Conservation (phyloP, 2,797 vertebrate species). For the Coregonus suidteri region DNA sequence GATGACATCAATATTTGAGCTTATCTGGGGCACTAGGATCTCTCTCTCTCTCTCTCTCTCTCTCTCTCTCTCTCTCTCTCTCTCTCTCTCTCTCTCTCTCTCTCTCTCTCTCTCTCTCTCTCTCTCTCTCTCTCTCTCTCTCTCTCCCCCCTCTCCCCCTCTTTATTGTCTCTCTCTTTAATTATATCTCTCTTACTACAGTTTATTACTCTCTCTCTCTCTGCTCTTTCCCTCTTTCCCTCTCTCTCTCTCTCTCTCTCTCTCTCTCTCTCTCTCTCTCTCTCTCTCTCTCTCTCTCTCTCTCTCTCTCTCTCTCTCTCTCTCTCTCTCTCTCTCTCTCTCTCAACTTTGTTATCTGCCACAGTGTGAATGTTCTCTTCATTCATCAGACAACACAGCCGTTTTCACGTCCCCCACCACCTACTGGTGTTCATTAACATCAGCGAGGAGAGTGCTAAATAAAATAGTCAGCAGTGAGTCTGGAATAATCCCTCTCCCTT, state of each 20-base stretch:
- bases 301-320: too few species aligned
- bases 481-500: background rate
- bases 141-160: too few species aligned
- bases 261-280: background rate
- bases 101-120: too few species aligned
- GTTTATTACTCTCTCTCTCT: background rate
- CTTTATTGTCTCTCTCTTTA: background rate
- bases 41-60: too few species aligned
- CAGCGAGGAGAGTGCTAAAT: background rate
- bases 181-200: background rate
- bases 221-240: too few species aligned
- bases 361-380: conserved; percentile 11
- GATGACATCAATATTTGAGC: background rate
- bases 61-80: too few species aligned
- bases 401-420: conserved; percentile 1
- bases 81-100: too few species aligned
- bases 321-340: background rate
- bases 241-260: too few species aligned
- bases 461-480: background rate
- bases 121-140: too few species aligned
- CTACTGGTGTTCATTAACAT: conserved; percentile 24
- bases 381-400: background rate
- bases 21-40: background rate
- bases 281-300: too few species aligned
- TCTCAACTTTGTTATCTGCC: background rate